These are phyloP conservation scores for Alsophila aescularia DNA, from an alignment of 2,888 invertebrate species.

Conservation along the genomic window DNA sequence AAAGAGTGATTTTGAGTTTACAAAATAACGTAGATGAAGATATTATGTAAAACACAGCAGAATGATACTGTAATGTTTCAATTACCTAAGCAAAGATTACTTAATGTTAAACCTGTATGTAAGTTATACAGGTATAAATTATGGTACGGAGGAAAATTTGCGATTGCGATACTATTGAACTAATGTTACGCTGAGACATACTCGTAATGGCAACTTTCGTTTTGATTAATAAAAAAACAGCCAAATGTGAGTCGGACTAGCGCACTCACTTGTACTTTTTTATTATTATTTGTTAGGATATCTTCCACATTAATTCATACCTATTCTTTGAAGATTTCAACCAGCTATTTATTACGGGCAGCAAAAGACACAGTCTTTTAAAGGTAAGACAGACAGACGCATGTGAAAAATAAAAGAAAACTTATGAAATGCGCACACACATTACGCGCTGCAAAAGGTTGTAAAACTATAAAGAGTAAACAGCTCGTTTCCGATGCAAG, in stretches of 20 bases:
- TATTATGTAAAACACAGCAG: background rate
- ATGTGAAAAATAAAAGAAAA: background rate
- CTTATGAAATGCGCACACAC: background rate
- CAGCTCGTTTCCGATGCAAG: conserved; percentile 9
- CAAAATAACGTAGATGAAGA: background rate
- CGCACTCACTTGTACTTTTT: too few species aligned
- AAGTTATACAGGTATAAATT: too few species aligned
- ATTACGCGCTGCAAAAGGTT: background rate
- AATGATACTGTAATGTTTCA: background rate
- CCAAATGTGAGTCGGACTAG: too few species aligned
- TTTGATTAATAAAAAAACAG: background rate
- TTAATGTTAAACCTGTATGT: too few species aligned
- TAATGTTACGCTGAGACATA: background rate
- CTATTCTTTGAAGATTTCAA: too few species aligned
- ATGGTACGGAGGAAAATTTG: background rate
- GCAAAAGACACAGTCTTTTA: too few species aligned
- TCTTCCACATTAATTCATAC: too few species aligned
- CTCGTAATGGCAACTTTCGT: background rate
- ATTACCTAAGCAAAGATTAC: background rate
- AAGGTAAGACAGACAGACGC: too few species aligned
- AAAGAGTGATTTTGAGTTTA: too few species aligned
- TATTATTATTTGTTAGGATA: too few species aligned
- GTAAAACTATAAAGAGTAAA: conserved; percentile 1
- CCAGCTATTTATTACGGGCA: background rate
- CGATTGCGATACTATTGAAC: background rate